Evolutionary conservation across 2,113 vertebrate species (phyloP), one percentile per base, ranked within the genome.

Genomic region (Aspidoscelis tigris): DNA sequence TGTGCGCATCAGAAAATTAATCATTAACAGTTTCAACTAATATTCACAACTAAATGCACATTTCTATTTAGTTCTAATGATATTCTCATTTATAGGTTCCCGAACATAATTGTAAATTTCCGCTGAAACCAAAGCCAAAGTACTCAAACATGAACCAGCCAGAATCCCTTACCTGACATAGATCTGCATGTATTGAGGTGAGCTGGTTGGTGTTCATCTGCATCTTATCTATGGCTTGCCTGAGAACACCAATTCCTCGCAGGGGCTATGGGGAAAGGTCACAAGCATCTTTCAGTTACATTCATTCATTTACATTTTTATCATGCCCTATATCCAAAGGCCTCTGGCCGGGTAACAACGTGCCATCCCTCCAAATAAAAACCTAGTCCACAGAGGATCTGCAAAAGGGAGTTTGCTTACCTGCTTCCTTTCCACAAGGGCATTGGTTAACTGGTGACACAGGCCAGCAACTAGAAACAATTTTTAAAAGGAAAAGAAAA

Each of bases 201-300:
- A 99, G 97, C 96, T 99, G 99, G 97, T 99, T 99, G 96, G 98
- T 98, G 95, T 99, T 99, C 98, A 99, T 99, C 97, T 99, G 99
- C 98, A 99, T 99, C 97, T 99, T 99, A 96, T 99, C 98, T 96
- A 99, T 98, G 95, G 98, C 99, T 97, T 99, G 99, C 96, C 98
- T 99, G 90, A 99, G 96, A 95, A 99, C 93, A 89, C 97, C 97
- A 86, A 99, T 97, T 89, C 98, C 99, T 94, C 99, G 97, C 94
- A 99, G 96, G 88, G 99, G 98, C 99, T 99, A 97, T 91, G 80
- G 93, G 33, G 93, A 95, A 96, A 96, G 18, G 10, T 79, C 93
- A 95, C 93, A 95, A 4, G 20, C 88, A 94, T 94, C 95, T 93
- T 94, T 96, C 94, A 95, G 94, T 95, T 68, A 95, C 94, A 91